These are phyloP conservation scores for Mythimna vitellina DNA, from an alignment of 2,888 invertebrate genomes.

Conservation along the genomic window DNA sequence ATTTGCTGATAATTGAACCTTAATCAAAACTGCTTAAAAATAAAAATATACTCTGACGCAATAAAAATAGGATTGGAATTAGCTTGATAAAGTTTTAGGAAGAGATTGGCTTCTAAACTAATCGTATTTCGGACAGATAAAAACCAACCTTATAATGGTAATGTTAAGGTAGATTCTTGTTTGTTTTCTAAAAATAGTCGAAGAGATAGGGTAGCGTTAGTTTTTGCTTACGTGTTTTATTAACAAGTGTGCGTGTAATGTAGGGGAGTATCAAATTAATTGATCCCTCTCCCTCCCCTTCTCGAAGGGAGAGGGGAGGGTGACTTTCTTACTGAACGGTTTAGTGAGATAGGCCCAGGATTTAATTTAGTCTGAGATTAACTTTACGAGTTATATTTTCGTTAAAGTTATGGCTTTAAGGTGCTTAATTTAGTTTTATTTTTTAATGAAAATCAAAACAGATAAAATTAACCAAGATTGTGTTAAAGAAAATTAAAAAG, in stretches of 20 bases:
- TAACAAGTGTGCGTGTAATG: conserved; percentile 55
- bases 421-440: background rate
- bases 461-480: no score
- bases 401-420: background rate
- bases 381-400: background rate
- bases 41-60: conserved; percentile 27
- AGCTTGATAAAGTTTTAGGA: conserved; percentile 20
- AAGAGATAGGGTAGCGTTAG: conserved; percentile 26
- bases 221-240: conserved; percentile 52
- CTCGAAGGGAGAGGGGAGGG: background rate
- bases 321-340: conserved; percentile 35
- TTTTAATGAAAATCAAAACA: background rate
- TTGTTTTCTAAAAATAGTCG: conserved; percentile 3
- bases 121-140: background rate
- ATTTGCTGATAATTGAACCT: conserved; percentile 27
- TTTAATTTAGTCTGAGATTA: conserved; percentile 30
- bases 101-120: conserved; percentile 18
- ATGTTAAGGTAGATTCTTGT: background rate
- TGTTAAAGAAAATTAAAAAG: no score
- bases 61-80: conserved; percentile 41
- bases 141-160: background rate
- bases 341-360: conserved; percentile 56
- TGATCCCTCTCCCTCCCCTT: conserved; percentile 32
- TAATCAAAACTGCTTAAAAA: conserved; percentile 12
- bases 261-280: conserved; percentile 49